Conservation (phyloP, 2,797 vertebrate species). For the Gobio occitaniae region DNA sequence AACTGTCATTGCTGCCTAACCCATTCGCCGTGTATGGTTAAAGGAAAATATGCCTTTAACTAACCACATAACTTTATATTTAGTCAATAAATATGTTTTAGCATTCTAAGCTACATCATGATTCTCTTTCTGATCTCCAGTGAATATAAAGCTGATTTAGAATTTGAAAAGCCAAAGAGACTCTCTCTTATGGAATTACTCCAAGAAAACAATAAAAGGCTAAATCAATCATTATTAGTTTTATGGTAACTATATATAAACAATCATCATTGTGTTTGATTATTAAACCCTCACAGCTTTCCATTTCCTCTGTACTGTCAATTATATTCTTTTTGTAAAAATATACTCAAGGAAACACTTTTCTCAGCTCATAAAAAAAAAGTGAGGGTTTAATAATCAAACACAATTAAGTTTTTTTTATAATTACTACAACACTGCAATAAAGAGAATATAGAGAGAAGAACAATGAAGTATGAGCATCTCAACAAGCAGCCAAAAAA, state of each 20-base stretch:
- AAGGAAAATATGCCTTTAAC: not conserved
- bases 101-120: not conserved
- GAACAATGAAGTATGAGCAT: not conserved
- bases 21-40: not conserved
- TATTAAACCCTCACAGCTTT: no score
- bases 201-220: not conserved
- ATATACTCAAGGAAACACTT: not conserved
- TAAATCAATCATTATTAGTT: no score
- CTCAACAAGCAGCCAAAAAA: not conserved
- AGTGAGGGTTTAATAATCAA: no score
- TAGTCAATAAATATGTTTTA: not conserved
- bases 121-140: not conserved
- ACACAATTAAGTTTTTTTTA: not conserved
- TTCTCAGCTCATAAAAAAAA: not conserved
- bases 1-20: not conserved
- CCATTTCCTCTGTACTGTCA: no score
- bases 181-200: not conserved
- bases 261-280: no score
- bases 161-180: not conserved
- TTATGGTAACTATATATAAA: no score
- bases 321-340: no score
- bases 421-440: not conserved
- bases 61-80: not conserved
- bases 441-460: not conserved
- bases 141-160: not conserved